Evolutionary conservation across 2,797 vertebrate genomes (phyloP), one percentile per base, ranked within the genome.

Genomic region (Sebastiscus albofasciatus): DNA sequence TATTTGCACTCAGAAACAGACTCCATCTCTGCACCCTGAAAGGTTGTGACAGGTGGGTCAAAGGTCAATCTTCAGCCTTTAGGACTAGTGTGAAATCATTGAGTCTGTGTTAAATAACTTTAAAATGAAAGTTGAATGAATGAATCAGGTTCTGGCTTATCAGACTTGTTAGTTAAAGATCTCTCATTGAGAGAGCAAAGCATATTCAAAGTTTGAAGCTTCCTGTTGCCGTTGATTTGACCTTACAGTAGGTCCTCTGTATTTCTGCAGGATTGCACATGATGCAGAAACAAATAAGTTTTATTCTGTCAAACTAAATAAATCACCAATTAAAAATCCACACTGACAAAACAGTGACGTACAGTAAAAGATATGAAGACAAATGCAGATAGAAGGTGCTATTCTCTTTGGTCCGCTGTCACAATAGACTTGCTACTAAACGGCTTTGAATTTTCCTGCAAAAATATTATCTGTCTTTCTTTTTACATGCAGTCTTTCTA

Each of bases 401-500:
- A 31, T 77, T 88, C 79, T 85, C 73, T 82, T 80, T 76, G 55
- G 74, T 81, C 76, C 67, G 20, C 67, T 61, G 77, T 83, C 82
- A 90, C 81, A 90, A 85, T 71, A 81, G 75, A 80, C 78, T 75
- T 70, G 31, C 81, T 75, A 52, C 80, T 93, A 82, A 92, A 91
- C 81, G 71, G 86, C 84, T 87, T 82, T 68, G 82, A 86, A 89
- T 86, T 84, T 79, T 29, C 75, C 81, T 67, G 73, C 52, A 74
- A 89, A 89, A 89, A 88, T 85, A 84, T 88, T 90, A 91, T 92
- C 72, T 87, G 85, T 92, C 85, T 89, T 89, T 84, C 62, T 79
- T 85, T 46, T 87, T 84, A 81, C 78, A 61, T 87, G 77, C 72
- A 67, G 55, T 71, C 80, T 82, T 76, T 70, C 77, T 42, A 88